Evolutionary conservation across 2,797 vertebrate species (phyloP), one percentile per base, ranked within the genome.

Genomic region (Poecilia wingei): DNA sequence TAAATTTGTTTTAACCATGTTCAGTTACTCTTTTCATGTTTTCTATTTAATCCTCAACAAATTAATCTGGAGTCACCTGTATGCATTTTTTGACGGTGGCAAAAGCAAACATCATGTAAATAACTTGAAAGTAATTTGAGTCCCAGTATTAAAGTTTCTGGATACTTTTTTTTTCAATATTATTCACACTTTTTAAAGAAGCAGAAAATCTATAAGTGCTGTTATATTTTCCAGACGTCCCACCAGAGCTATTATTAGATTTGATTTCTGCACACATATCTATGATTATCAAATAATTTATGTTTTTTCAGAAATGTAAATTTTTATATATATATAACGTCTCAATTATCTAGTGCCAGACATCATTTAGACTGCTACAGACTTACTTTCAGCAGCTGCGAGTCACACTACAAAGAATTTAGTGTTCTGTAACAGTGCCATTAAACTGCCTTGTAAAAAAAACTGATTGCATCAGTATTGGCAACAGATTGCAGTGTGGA

Each of bases 401-500:
- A 43, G 39, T 61, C 59, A 43, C 64, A 22, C 39, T 25, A 36
- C 18, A 41, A 43, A 43, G 0, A 41, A 43, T 69, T 43, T 43
- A 45, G 41, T 45, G 5, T 45, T 43, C 14, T 8, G 1, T 45
- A 43, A n/a, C 2, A 46, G 25, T 70, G 25, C 12, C 41, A 16
- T 7, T 70, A 28, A 70, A 28, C 68, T 70, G 43, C 25, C n/a
- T 45, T 70, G 25, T 70, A 36, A 70, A 70, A 66, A 33, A 70
- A 70, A 45, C 7, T 25, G 22, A 69, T 69, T 43, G 39, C 39
- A n/a, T 70, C 41, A 70, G 22, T 69, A n/a, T 69, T 25, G 9
- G 39, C 39, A 43, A 41, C 64, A 68, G 36, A 68, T 68, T 41
- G 64, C 64, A 68, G 25, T 2, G 3, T 33, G 16, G 18, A 36